Evolutionary conservation across 2,113 vertebrate species (phyloP).

Genomic region (Butastur rufipennis): DNA sequence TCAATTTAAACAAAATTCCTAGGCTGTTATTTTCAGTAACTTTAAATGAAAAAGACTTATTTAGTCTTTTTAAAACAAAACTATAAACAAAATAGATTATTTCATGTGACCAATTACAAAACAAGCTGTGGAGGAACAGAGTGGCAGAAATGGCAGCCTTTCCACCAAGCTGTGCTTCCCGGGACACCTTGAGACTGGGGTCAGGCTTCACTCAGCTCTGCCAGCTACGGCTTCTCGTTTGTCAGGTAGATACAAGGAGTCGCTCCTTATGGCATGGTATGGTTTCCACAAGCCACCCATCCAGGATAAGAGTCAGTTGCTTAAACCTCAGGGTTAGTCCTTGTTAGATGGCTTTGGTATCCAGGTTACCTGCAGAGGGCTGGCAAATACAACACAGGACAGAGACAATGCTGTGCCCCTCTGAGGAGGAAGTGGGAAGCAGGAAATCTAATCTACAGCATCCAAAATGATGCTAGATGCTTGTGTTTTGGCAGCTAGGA

Average conservation of each 20-base stretch:
- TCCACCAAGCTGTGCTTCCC: fast-evolving
- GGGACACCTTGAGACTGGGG: fast-evolving
- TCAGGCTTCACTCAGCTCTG: not conserved
- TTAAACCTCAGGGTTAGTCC: too few relatives aligned
- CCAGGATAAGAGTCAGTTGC: too few relatives aligned
- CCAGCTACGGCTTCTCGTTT: fast-evolving
- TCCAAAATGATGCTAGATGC: not conserved
- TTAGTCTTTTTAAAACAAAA: not conserved
- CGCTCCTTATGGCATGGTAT: not conserved
- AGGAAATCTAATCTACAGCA: not conserved
- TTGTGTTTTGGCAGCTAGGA: not conserved
- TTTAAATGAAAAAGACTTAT: not conserved
- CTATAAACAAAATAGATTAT: not conserved
- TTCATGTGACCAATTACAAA: not conserved
- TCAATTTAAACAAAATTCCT: not conserved
- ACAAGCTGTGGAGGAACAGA: not conserved
- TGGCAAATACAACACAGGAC: not conserved
- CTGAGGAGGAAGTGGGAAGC: fast-evolving
- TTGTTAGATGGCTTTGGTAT: not conserved
- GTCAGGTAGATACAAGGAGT: not conserved
- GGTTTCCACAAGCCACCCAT: not conserved
- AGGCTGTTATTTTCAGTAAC: not conserved
- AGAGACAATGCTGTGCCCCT: fast-evolving
- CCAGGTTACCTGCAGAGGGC: not conserved
- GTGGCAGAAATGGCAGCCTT: not conserved